Evolutionary conservation across 2,888 invertebrate genomes (phyloP).

Genomic region (Melinopterus prodromus): DNA sequence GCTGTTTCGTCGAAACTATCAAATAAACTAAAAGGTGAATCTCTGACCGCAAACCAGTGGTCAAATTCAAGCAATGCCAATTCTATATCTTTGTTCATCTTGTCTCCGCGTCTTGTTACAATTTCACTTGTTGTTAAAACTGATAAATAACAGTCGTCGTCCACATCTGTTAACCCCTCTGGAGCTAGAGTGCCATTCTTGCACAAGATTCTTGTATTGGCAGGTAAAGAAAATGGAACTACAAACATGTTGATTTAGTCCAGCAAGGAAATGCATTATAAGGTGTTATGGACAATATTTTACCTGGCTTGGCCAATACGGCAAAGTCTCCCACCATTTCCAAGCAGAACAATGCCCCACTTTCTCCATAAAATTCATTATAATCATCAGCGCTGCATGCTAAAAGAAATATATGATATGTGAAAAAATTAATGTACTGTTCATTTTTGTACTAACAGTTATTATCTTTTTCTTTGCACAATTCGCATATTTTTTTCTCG

Average conservation of each 20-base stretch:
- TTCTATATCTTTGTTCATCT: slow-evolving; percentile 50
- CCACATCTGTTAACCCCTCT: slow-evolving; percentile 62
- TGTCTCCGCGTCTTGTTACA: slow-evolving; percentile 58
- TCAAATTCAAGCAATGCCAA: slow-evolving; percentile 52
- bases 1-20: slow-evolving; percentile 64
- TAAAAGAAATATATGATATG: neutral
- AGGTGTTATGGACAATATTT: slow-evolving; percentile 15
- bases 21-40: slow-evolving; percentile 65
- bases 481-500: slow-evolving; percentile 51
- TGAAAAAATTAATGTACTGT: neutral
- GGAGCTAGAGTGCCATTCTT: slow-evolving; percentile 67
- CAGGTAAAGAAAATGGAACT: neutral
- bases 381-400: slow-evolving; percentile 50
- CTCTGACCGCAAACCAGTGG: slow-evolving; percentile 53
- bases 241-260: neutral
- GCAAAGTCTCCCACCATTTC: slow-evolving; percentile 66
- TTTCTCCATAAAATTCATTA: slow-evolving; percentile 66
- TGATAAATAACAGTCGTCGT: slow-evolving; percentile 65
- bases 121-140: slow-evolving; percentile 70
- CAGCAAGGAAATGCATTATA: neutral
- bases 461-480: slow-evolving; percentile 26
- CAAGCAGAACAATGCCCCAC: slow-evolving; percentile 69
- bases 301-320: slow-evolving; percentile 59
- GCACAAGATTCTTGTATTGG: slow-evolving; percentile 62
- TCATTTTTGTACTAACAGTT: slow-evolving; percentile 10